Evolutionary conservation across 37 sponge, comb jelly and placozoan species (phyloP), one percentile per base, ranked within the genome.

Genomic region (Agelas oroides): DNA sequence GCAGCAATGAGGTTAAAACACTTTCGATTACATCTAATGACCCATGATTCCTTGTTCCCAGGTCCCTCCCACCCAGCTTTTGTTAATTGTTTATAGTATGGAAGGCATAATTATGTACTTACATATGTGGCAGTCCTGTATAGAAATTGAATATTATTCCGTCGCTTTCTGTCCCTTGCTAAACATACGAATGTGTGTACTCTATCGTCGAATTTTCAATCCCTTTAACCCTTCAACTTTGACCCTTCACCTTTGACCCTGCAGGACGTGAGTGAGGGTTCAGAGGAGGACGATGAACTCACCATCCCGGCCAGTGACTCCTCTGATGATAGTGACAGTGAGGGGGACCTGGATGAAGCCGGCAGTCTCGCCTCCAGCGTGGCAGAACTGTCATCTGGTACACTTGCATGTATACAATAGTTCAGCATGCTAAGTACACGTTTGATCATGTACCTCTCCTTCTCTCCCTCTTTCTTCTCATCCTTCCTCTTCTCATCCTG

Each of bases 321-420:
- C 12, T 82, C 83, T 78, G 87, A 92, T 71, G 87, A 92, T 72
- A 88, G 83, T 61, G 87, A 86, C 27, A 69, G 61, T 21, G 46
- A n/a, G n/a, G n/a, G n/a, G n/a, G 82, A 79, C 5, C 54, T 36
- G 27, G 88, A 82, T n/a, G 94, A 86, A 0, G 68, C 40, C 31
- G 90, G 53, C 2, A 84, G 79, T 38, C 61, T 89, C 37, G 90
- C 90, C 60, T 84, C 90, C 53, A 83, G 83, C 33, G 56, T 89
- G 30, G 90, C 85, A 67, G 90, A 89, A 35, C 85, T 89, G 5
- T 84, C 83, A 52, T 82, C 83, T 34, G 81, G 81, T 80, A 58
- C 12, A 16, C 38, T n/a, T 79, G 36, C 21, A 46, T 46, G 8
- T 46, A 12, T 8, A 46, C 46, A 46, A 46, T 46, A 12, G 46